A percentile compares a stretch with the other conserved stretches of the same genome.
Evolutionary conservation across 1,140 invertebrate genomes (phyloP).

Genomic region (Phymastichus coffea): DNA sequence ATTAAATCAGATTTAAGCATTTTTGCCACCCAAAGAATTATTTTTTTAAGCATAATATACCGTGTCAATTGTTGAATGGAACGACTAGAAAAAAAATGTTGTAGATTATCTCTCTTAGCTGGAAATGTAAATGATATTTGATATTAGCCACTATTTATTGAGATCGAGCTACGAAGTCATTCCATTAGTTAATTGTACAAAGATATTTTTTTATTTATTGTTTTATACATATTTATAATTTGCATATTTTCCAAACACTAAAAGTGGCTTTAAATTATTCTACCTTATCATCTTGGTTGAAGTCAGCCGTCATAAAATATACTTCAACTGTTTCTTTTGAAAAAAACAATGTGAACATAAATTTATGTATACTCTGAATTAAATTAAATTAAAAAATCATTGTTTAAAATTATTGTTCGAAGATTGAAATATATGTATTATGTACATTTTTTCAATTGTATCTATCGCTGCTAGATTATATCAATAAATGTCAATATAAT

Average conservation of each 20-base stretch:
- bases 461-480: conserved; percentile 30
- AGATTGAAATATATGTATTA: too few relatives aligned
- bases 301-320: too few relatives aligned
- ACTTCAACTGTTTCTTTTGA: too few relatives aligned
- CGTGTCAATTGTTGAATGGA: conserved; percentile 18
- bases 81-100: conserved; percentile 21
- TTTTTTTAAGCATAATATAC: conserved; percentile 29
- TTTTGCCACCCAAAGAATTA: conserved; percentile 27
- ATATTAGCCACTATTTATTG: conserved; percentile 18
- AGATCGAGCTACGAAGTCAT: conserved; percentile 19
- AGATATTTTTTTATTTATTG: conserved; percentile 21
- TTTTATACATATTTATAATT: conserved; percentile 18
- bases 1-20: conserved; percentile 25
- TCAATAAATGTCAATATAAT: conserved; percentile 30
- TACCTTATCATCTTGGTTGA: too few relatives aligned
- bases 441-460: conserved; percentile 26
- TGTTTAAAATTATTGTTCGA: too few relatives aligned
- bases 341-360: not conserved
- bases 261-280: too few relatives aligned
- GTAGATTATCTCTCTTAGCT: conserved; percentile 19
- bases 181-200: conserved; percentile 22
- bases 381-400: too few relatives aligned
- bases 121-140: conserved; percentile 21
- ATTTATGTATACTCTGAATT: too few relatives aligned
- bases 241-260: too few relatives aligned